Base-by-base conservation (phyloP, 2,888 invertebrate genomes). In the Loripinus fragilis region DNA sequence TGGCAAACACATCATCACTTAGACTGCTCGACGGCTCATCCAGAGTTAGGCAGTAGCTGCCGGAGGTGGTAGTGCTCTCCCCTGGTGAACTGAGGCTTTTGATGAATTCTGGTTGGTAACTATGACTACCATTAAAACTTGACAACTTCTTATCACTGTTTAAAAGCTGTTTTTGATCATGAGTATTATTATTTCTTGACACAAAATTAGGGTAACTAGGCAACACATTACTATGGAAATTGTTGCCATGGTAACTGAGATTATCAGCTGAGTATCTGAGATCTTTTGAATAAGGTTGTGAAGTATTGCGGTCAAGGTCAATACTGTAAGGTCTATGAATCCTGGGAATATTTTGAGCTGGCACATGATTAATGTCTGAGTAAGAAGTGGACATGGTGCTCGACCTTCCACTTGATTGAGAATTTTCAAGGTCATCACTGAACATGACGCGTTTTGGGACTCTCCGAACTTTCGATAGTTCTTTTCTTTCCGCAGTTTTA, bases 371-470 rank as follows among this genome's bases (percentile, higher is more conserved):
- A 60, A 41, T 35, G 38, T 83, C 83, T 41, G 83, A 71, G 60
- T 25, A 69, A 23, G 78, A 74, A 38, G 74, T 48, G 20, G 78
- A 75, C 33, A 83, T 64, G 28, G 80, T 74, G 67, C 76, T 80
- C 71, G 78, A 83, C 75, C 70, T 76, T 42, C 76, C 80, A 74
- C 80, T 81, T 23, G 78, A 77, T 41, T 75, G 75, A 25, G 76
- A 78, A 65, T 69, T 74, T 72, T 83, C 76, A 77, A 83, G 78
- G 79, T 83, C 81, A 72, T 83, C 83, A 78, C 83, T 83, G 71
- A 83, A 83, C 80, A 83, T 81, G 28, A 83, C 83, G 17, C 74
- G 74, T 50, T 84, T 81, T 20, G 55, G 79, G 38, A 67, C 72
- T 68, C 67, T 77, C 10, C 74, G 64, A 23, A 81, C 35, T 71